Percentiles rank a stretch among this genome's conserved stretches.
Evolutionary conservation across 2,888 invertebrate species (phyloP).

Genomic region (Ceratothoa steindachneri): DNA sequence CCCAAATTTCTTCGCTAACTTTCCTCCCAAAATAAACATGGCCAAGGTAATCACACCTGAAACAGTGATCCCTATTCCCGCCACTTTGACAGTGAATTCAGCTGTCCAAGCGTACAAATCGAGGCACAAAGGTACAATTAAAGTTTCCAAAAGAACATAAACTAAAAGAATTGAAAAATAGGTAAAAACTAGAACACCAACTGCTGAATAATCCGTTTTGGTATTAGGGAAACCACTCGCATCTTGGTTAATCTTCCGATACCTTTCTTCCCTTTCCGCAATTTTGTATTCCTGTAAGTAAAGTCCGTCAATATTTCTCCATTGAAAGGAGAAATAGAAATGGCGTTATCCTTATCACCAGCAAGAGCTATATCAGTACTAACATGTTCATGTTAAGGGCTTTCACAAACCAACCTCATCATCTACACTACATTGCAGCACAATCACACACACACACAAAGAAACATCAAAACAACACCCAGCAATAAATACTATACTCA

Average conservation of each 20-base stretch:
- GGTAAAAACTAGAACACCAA: conserved; percentile 72
- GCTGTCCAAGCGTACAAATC: conserved; percentile 84
- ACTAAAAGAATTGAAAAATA: conserved; percentile 82
- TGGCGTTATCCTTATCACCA: no score
- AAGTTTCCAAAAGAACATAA: conserved; percentile 81
- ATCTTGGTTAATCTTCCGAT: conserved; percentile 19
- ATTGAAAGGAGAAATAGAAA: no score
- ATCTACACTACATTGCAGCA: no score
- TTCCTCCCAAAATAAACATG: conserved; percentile 64
- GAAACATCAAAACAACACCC: no score
- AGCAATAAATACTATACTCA: no score
- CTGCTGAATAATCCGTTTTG: conserved; percentile 70
- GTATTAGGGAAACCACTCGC: background rate
- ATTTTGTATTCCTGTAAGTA: conserved; percentile 69
- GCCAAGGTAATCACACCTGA: conserved; percentile 73
- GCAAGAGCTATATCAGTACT: no score
- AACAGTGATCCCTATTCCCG: conserved; percentile 75
- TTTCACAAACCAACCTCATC: no score
- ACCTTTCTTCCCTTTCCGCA: conserved; percentile 69
- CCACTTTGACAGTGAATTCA: conserved; percentile 69
- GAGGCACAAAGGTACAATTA: conserved; percentile 66
- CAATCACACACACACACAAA: no score
- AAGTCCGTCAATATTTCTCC: no score
- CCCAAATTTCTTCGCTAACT: conserved; percentile 60
- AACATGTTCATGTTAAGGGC: no score